Conservation (phyloP, 2,797 vertebrate genomes). For the Hozukius guyotensis region DNA sequence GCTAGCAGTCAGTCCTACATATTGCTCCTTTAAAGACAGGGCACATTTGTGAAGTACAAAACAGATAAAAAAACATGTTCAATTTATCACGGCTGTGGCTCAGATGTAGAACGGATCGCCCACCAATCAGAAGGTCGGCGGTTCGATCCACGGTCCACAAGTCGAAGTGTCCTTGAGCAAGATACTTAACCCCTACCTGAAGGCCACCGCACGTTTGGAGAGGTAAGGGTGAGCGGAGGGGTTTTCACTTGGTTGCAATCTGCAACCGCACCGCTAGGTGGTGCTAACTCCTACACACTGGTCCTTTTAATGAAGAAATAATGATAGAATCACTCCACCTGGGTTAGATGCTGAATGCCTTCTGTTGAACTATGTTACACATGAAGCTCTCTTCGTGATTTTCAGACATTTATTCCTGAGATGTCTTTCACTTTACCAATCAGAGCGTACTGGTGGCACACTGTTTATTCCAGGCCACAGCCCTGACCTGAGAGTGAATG, state of each 20-base stretch:
- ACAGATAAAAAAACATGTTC: too few species aligned
- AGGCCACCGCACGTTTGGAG: neutral
- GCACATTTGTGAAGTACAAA: too few species aligned
- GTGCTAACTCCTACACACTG: neutral
- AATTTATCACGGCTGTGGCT: too few species aligned
- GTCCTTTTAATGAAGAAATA: neutral
- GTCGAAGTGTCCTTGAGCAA: accelerated
- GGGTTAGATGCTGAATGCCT: neutral
- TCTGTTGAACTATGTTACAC: neutral
- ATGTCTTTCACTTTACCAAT: neutral
- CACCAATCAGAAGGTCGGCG: too few species aligned
- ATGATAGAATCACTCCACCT: neutral
- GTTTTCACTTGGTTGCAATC: neutral
- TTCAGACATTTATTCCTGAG: neutral
- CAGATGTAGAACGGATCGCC: too few species aligned
- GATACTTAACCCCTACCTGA: neutral
- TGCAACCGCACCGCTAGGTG: neutral
- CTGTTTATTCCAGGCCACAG: neutral
- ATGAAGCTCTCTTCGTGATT: neutral
- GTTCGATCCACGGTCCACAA: too few species aligned
- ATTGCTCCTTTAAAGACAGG: too few species aligned
- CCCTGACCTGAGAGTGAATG: neutral
- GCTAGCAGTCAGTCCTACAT: too few species aligned
- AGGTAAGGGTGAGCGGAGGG: neutral
- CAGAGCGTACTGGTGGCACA: accelerated